Evolutionary conservation across 2,113 vertebrate genomes (phyloP).

Genomic region (Tetrao urogallus): DNA sequence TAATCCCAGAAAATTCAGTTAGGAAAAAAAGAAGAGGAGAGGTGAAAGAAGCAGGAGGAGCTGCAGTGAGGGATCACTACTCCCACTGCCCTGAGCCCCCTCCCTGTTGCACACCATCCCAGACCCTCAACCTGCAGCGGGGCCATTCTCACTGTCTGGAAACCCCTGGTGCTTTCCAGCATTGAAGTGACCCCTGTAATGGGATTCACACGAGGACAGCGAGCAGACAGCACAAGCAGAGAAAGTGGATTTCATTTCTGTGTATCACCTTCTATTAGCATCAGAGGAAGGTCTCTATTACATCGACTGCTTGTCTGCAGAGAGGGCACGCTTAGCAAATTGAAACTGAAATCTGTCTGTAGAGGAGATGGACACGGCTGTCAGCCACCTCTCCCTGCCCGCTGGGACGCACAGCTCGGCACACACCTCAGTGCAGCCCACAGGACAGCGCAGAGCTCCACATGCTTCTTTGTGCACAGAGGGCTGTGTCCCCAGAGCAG

Average conservation of each 20-base stretch:
- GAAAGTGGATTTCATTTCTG: slow-evolving; percentile 4
- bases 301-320: neutral
- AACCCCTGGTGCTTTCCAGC: neutral
- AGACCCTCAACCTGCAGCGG: no score
- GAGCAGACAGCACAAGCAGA: neutral
- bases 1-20: neutral
- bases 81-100: no score
- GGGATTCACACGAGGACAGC: neutral
- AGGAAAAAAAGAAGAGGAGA: neutral
- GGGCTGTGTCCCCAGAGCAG: no score
- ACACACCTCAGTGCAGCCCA: neutral
- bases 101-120: no score
- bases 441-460: no score
- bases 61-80: neutral
- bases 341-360: neutral
- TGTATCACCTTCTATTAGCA: slow-evolving; percentile 18
- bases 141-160: slow-evolving; percentile 16
- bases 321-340: neutral
- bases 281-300: neutral
- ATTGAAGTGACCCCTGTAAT: neutral
- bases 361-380: neutral
- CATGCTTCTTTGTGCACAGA: no score
- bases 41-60: neutral
- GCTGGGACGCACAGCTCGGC: neutral
- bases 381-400: neutral